These are phyloP conservation scores for Colletes gigas DNA, from an alignment of 1,140 invertebrate genomes.

Conservation along the genomic window DNA sequence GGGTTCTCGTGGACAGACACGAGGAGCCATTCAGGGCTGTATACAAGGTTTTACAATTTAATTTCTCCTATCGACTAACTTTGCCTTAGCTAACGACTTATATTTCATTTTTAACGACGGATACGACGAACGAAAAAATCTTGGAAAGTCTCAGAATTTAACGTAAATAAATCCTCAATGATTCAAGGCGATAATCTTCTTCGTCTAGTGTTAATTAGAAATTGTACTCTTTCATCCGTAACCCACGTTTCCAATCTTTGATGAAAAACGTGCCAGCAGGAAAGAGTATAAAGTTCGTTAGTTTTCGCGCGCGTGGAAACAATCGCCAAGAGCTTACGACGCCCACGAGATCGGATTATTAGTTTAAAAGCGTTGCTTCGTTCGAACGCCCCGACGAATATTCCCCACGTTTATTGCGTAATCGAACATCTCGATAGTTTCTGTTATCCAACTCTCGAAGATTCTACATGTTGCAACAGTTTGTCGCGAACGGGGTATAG, in stretches of 20 bases:
- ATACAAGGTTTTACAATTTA: too few species aligned
- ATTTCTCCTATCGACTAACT: too few species aligned
- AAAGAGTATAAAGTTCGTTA: background rate
- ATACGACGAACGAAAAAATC: too few species aligned
- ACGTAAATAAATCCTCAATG: background rate
- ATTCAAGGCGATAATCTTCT: background rate
- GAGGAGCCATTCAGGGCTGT: too few species aligned
- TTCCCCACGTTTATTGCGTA: constrained; percentile 20
- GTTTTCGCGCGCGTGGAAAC: background rate
- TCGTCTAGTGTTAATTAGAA: background rate
- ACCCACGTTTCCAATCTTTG: background rate
- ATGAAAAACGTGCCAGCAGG: background rate
- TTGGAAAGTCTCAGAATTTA: background rate
- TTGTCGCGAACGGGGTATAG: too few species aligned
- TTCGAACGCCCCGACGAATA: background rate
- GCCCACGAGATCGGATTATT: constrained; percentile 25
- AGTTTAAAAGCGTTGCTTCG: constrained; percentile 9
- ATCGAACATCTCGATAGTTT: background rate
- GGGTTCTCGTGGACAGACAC: too few species aligned
- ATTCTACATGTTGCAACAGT: too few species aligned
- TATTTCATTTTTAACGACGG: too few species aligned
- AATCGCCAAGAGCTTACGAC: background rate
- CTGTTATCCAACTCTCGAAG: background rate
- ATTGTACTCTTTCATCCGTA: background rate
- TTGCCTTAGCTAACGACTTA: too few species aligned